Conservation (phyloP, 2,797 vertebrate genomes). For the Telmatherina bonti region DNA sequence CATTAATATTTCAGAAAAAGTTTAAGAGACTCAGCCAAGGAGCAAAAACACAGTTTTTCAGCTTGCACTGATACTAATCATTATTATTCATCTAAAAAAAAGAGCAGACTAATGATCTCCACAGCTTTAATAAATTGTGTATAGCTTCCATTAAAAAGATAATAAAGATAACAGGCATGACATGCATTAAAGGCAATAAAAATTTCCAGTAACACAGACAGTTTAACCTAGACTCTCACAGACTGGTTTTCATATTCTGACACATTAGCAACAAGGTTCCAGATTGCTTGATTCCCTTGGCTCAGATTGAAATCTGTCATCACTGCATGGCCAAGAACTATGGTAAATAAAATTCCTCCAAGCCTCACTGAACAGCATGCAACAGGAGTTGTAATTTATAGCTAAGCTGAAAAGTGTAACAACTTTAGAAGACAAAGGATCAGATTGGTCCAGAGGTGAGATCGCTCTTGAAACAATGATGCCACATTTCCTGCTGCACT, state of each 20-base stretch:
- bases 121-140: constrained; percentile 24
- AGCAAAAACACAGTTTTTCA: constrained; percentile 46
- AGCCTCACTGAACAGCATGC: background rate
- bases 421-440: background rate
- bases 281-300: background rate
- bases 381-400: background rate
- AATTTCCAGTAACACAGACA: constrained; percentile 1
- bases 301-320: background rate
- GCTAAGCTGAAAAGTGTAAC: no score
- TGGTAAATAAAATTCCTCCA: background rate
- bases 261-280: background rate
- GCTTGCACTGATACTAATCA: constrained; percentile 37
- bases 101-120: constrained; percentile 45
- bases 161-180: constrained; percentile 13
- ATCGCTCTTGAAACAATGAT: background rate
- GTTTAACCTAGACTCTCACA: background rate
- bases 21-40: constrained; percentile 52
- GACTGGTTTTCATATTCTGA: background rate
- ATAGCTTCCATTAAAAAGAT: constrained; percentile 3
- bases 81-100: constrained; percentile 45
- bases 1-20: constrained; percentile 76
- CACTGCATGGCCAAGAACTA: background rate
- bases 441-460: background rate
- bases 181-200: background rate
- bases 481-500: background rate